A percentile compares a stretch with the other conserved stretches of the same genome.
phyloP scores from a whole-genome alignment of 2,888 invertebrate genomes.

The Himalopsyche japonica region DNA sequence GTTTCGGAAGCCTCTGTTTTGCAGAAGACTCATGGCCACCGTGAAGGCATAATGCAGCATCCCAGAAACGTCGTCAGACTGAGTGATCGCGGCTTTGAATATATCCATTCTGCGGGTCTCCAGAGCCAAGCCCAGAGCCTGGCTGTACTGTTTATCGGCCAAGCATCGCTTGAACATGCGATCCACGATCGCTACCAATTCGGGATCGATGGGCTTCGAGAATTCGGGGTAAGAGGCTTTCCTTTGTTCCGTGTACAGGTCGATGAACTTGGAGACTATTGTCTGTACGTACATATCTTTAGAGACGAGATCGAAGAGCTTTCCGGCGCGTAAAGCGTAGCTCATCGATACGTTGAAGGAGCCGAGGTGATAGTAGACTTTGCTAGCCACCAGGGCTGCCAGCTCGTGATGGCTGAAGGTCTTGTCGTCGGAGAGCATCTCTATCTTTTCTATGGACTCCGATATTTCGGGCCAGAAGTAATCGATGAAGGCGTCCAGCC shows the following conservation, averaged over 20 bases:
- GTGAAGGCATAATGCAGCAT: slow-evolving; percentile 96
- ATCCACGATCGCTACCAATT: slow-evolving; percentile 92
- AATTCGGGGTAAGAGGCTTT: slow-evolving; percentile 73
- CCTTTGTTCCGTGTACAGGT: slow-evolving; percentile 90
- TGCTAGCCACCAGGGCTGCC: slow-evolving; percentile 96
- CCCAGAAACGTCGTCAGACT: slow-evolving; percentile 85
- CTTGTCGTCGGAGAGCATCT: slow-evolving; percentile 93
- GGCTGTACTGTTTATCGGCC: slow-evolving; percentile 91
- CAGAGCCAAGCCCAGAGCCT: slow-evolving; percentile 93
- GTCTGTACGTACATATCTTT: slow-evolving; percentile 96
- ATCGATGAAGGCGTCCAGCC: slow-evolving; percentile 91
- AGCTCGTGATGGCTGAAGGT: slow-evolving; percentile 85
- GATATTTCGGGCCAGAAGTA: slow-evolving; percentile 99
- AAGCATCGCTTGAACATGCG: slow-evolving; percentile 96
- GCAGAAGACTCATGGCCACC: slow-evolving; percentile 94
- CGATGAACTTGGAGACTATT: slow-evolving; percentile 95
- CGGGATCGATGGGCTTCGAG: slow-evolving; percentile 73
- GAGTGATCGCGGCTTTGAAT: slow-evolving; percentile 88
- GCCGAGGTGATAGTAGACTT: slow-evolving; percentile 97
- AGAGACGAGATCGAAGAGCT: slow-evolving; percentile 92
- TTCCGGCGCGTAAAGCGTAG: slow-evolving; percentile 95
- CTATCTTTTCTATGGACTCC: slow-evolving; percentile 96
- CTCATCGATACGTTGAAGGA: slow-evolving; percentile 95
- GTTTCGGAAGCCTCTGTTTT: slow-evolving; percentile 91
- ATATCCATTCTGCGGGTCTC: slow-evolving; percentile 98